phyloP scores from a whole-genome alignment of 2,888 invertebrate species.

The Clostera curtula region DNA sequence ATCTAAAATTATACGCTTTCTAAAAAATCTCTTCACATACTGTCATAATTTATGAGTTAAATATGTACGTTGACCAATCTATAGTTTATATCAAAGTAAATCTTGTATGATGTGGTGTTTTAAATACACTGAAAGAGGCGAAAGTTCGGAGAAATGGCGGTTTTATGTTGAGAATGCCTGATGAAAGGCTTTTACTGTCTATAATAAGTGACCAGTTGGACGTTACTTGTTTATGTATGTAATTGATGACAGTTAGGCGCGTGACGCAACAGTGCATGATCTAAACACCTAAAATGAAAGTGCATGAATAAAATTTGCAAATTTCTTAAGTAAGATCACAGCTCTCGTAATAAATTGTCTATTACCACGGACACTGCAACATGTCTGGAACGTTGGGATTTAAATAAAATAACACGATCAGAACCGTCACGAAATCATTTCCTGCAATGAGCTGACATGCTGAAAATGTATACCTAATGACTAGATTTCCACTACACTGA shows the following conservation, averaged over 20 bases:
- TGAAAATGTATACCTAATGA: too few species aligned
- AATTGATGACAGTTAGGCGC: not conserved
- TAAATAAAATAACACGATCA: too few species aligned
- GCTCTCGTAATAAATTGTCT: too few species aligned
- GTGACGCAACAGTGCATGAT: not conserved
- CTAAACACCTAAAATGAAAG: too few species aligned
- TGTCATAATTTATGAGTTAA: conserved; percentile 9
- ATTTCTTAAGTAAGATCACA: too few species aligned
- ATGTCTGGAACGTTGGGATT: too few species aligned
- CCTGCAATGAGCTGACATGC: too few species aligned
- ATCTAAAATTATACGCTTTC: conserved; percentile 21
- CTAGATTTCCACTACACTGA: too few species aligned
- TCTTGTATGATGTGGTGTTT: conserved; percentile 20
- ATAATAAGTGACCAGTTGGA: conserved; percentile 6
- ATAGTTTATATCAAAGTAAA: conserved; percentile 11
- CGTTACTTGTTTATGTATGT: conserved; percentile 4
- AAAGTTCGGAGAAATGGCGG: conserved; percentile 20
- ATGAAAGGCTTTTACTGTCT: conserved; percentile 11
- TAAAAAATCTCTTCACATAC: conserved; percentile 14
- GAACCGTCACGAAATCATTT: too few species aligned
- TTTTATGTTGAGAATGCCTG: conserved; percentile 9
- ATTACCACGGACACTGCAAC: too few species aligned
- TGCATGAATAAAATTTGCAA: too few species aligned
- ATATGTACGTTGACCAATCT: conserved; percentile 12
- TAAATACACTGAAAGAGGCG: conserved; percentile 15